phyloP scores from a whole-genome alignment of 2,797 vertebrate species.

The Cirrhinus molitorella region DNA sequence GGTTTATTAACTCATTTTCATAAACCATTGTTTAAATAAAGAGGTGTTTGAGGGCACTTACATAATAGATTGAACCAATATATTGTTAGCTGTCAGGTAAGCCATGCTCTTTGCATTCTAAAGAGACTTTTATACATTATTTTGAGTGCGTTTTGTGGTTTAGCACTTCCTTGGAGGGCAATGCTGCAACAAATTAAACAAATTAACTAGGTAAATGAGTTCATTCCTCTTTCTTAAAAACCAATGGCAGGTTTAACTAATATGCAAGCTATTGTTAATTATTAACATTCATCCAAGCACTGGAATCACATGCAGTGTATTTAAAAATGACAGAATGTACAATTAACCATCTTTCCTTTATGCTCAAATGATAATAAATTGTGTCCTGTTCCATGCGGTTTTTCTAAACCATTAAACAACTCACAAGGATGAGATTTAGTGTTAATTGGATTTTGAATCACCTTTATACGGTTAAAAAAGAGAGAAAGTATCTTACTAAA shows the following conservation, averaged over 20 bases:
- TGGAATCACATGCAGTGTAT: neutral
- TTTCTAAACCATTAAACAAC: conserved; percentile 28
- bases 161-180: conserved; percentile 4
- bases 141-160: neutral
- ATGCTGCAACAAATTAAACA: conserved; percentile 6
- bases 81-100: conserved; percentile 19
- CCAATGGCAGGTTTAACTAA: neutral
- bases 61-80: neutral
- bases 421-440: conserved; percentile 48
- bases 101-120: neutral
- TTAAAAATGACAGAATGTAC: conserved; percentile 18
- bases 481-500: conserved; percentile 33
- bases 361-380: conserved; percentile 26
- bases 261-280: neutral
- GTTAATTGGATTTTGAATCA: conserved; percentile 44
- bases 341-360: conserved; percentile 15
- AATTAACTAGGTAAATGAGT: neutral
- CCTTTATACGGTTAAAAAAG: conserved; percentile 34
- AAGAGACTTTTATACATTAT: neutral
- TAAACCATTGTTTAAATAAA: conserved; percentile 12
- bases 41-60: neutral
- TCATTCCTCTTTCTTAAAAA: conserved; percentile 3
- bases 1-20: conserved; percentile 7
- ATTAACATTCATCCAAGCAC: conserved; percentile 11
- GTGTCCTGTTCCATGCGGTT: neutral